Evolutionary conservation across 2,113 vertebrate species (phyloP).

Genomic region (Holacanthus passer): DNA sequence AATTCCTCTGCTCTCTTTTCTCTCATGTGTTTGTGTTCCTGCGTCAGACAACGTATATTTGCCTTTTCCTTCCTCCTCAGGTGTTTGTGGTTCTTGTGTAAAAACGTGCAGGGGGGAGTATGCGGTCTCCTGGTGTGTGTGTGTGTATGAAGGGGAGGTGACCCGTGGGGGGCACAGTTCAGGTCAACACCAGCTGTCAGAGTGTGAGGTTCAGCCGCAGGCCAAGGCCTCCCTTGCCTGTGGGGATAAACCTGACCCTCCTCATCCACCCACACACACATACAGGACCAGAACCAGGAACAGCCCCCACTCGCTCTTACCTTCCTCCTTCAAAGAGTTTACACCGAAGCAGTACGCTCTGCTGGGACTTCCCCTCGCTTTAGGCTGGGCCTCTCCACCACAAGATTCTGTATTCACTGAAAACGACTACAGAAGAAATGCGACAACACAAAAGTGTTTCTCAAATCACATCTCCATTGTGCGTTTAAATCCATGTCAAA

Average conservation of each 20-base stretch:
- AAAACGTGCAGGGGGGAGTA: conserved; percentile 24
- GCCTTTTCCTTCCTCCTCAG: conserved; percentile 53
- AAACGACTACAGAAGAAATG: conserved; percentile 32
- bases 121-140: conserved; percentile 46
- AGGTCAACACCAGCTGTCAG: conserved; percentile 83
- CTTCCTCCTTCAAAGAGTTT: conserved; percentile 65
- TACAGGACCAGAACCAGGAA: conserved; percentile 25
- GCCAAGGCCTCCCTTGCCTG: conserved; percentile 77
- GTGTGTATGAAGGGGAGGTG: conserved; percentile 44
- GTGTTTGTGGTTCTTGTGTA: conserved; percentile 59
- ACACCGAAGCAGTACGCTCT: conserved; percentile 52
- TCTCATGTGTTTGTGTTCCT: conserved; percentile 54
- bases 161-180: conserved; percentile 65
- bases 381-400: conserved; percentile 54
- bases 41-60: conserved; percentile 3
- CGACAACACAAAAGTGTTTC: conserved; percentile 14
- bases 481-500: conserved; percentile 7
- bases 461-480: conserved; percentile 33
- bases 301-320: conserved; percentile 47
- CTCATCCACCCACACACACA: conserved; percentile 34
- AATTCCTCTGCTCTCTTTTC: conserved; percentile 56
- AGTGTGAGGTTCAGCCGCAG: conserved; percentile 82
- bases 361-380: conserved; percentile 69
- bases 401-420: conserved; percentile 23
- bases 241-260: conserved; percentile 76